These are phyloP conservation scores for Drosophila longiperda DNA, from an alignment of 2,888 invertebrate species.

Conservation along the genomic window DNA sequence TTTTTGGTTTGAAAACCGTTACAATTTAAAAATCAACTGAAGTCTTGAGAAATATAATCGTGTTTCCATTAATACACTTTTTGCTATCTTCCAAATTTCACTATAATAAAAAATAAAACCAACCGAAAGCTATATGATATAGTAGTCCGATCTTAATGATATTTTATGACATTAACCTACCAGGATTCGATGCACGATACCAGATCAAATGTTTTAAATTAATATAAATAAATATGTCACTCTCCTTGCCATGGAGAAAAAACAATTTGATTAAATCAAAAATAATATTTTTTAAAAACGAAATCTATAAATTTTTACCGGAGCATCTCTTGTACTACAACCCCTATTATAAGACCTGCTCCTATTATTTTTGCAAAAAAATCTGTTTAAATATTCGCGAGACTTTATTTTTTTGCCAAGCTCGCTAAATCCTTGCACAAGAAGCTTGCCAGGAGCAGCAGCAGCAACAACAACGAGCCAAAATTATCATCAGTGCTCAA, in stretches of 20 bases:
- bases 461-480: slow-evolving; percentile 17
- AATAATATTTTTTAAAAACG: neutral
- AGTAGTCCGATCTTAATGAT: no score
- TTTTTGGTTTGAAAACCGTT: neutral
- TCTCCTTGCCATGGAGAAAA: no score
- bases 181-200: neutral
- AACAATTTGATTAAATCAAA: neutral
- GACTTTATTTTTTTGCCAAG: slow-evolving; percentile 12
- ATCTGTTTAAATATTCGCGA: slow-evolving; percentile 9
- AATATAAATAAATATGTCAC: no score
- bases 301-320: neutral
- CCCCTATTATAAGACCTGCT: slow-evolving; percentile 31
- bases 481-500: slow-evolving; percentile 65
- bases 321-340: slow-evolving; percentile 1
- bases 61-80: neutral
- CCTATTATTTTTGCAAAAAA: slow-evolving; percentile 10
- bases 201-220: no score
- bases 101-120: neutral
- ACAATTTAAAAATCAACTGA: neutral
- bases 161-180: neutral
- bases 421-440: slow-evolving; percentile 24
- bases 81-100: neutral
- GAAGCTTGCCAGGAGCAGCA: slow-evolving; percentile 24
- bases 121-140: no score
- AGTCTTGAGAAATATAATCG: neutral